Conservation (phyloP, 2,888 invertebrate genomes). For the Cylindroiulus punctatus region DNA sequence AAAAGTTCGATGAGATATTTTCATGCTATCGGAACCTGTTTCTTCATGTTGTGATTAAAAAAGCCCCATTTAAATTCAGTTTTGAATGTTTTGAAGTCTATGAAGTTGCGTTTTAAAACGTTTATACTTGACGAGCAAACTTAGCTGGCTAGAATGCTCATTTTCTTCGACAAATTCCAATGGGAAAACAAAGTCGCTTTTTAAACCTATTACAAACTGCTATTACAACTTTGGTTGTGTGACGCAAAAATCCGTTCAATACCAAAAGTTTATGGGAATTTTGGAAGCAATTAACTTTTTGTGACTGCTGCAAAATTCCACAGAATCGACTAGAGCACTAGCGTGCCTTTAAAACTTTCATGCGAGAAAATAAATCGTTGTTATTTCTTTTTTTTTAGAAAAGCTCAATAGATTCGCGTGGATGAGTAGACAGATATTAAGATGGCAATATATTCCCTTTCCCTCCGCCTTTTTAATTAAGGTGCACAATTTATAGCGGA, state of each 20-base stretch:
- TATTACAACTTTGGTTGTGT: neutral
- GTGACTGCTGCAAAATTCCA: neutral
- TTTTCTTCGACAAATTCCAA: neutral
- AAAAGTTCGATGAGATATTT: no score
- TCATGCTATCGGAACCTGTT: no score
- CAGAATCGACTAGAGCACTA: neutral
- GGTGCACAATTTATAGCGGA: neutral
- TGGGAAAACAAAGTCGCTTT: neutral
- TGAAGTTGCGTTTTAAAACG: no score
- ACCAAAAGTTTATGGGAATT: neutral
- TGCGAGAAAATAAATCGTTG: neutral
- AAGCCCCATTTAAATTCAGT: no score
- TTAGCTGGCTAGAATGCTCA: neutral
- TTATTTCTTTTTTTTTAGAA: neutral
- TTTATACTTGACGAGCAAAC: neutral
- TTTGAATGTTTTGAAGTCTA: no score
- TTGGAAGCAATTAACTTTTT: slow-evolving; percentile 15
- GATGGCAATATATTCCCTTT: neutral
- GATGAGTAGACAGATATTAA: neutral
- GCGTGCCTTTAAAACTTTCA: neutral
- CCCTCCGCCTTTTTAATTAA: neutral
- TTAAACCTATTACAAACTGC: neutral
- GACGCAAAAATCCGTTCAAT: neutral
- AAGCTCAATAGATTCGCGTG: neutral
- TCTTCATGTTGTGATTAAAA: no score